Evolutionary conservation across 1,140 invertebrate species (phyloP).

Genomic region (Lucilia cuprina): DNA sequence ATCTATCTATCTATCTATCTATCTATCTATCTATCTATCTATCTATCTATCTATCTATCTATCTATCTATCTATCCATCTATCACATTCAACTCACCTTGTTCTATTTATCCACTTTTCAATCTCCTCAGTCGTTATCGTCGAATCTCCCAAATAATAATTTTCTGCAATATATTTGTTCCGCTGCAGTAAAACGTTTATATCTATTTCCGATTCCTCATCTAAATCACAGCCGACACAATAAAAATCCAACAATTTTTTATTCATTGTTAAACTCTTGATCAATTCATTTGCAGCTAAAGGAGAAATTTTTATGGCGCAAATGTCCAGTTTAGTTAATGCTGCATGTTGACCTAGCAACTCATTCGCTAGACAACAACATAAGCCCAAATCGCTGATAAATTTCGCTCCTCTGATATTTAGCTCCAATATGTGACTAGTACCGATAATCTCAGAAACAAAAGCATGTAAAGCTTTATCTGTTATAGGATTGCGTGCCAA

Average conservation of each 20-base stretch:
- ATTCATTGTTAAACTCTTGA: conserved; percentile 42
- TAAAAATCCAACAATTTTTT: conserved; percentile 41
- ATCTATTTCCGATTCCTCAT: conserved; percentile 45
- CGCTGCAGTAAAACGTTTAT: conserved; percentile 48
- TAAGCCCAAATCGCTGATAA: not conserved
- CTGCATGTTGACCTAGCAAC: conserved; percentile 43
- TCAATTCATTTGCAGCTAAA: not conserved
- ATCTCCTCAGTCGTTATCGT: conserved; percentile 36
- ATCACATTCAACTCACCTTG: conserved; percentile 28
- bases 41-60: not conserved
- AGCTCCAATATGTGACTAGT: conserved; percentile 45
- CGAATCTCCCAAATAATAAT: conserved; percentile 39
- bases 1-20: conserved; percentile 8
- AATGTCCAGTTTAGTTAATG: conserved; percentile 45
- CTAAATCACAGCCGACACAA: conserved; percentile 46
- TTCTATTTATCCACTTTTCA: conserved; percentile 8
- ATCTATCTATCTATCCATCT: not conserved
- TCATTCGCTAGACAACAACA: not conserved
- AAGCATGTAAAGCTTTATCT: conserved; percentile 16
- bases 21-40: no score
- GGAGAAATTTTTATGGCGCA: conserved; percentile 38
- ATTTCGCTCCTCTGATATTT: conserved; percentile 41
- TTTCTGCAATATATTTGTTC: conserved; percentile 42
- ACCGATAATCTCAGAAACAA: conserved; percentile 39
- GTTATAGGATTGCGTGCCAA: conserved; percentile 46